These are phyloP conservation scores for Sinhomidia bicolor DNA, from an alignment of 2,888 invertebrate species.

Conservation along the genomic window DNA sequence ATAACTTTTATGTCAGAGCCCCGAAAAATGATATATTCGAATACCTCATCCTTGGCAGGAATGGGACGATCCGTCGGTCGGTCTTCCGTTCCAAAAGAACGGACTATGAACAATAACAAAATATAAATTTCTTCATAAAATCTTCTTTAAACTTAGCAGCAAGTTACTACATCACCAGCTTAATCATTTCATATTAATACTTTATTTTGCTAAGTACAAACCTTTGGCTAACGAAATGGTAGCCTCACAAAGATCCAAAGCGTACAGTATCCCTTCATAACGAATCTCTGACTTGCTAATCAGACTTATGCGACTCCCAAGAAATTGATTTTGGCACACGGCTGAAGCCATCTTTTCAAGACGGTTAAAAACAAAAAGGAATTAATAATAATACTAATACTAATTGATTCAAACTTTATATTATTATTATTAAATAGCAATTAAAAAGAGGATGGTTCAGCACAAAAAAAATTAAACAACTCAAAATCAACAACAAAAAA, in stretches of 20 bases:
- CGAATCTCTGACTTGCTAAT: slow-evolving; percentile 99
- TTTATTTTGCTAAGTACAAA: too few species aligned
- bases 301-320: slow-evolving; percentile 99
- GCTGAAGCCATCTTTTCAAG: slow-evolving; percentile 63
- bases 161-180: background rate
- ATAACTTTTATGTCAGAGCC: slow-evolving; percentile 99
- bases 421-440: background rate
- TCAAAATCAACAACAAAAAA: slow-evolving; percentile 21
- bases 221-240: slow-evolving; percentile 99
- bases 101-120: slow-evolving; percentile 86
- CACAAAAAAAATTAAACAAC: background rate
- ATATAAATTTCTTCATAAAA: background rate
- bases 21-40: slow-evolving; percentile 99
- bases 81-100: slow-evolving; percentile 99
- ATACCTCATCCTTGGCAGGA: slow-evolving; percentile 97
- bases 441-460: slow-evolving; percentile 30
- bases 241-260: slow-evolving; percentile 99
- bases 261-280: slow-evolving; percentile 99
- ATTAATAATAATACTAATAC: background rate
- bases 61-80: slow-evolving; percentile 97
- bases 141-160: background rate
- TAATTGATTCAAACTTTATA: background rate
- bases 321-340: slow-evolving; percentile 89
- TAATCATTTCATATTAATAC: background rate
- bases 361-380: background rate